Evolutionary conservation across 1,140 invertebrate genomes (phyloP).

Genomic region (Cydia splendana): DNA sequence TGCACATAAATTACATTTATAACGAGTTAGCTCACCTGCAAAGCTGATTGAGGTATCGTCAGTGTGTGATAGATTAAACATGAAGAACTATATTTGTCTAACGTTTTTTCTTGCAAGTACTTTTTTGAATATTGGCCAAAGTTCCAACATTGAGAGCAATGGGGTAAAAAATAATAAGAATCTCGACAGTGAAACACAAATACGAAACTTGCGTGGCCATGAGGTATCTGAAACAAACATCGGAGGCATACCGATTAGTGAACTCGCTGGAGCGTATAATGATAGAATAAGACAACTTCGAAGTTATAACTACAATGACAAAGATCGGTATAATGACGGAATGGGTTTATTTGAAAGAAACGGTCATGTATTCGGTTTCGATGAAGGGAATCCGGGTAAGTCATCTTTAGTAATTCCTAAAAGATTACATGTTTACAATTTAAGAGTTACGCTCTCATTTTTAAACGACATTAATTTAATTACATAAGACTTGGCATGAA

Average conservation of each 20-base stretch:
- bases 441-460: no score
- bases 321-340: not conserved
- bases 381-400: conserved; percentile 9
- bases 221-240: not conserved
- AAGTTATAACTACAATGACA: not conserved
- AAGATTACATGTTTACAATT: no score
- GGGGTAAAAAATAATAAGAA: not conserved
- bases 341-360: not conserved
- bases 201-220: not conserved
- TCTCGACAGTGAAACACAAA: not conserved
- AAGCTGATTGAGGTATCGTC: not conserved
- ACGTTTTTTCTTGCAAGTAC: not conserved
- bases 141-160: not conserved
- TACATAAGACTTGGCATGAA: no score
- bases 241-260: not conserved
- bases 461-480: no score
- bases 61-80: not conserved
- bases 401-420: no score
- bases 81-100: not conserved
- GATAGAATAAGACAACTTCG: not conserved
- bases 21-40: conserved; percentile 36
- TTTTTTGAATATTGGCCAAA: not conserved
- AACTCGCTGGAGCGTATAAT: not conserved
- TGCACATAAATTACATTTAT: conserved; percentile 35
- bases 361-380: not conserved